Evolutionary conservation across 1,140 invertebrate genomes (phyloP).

Genomic region (Drosophila jambulina): DNA sequence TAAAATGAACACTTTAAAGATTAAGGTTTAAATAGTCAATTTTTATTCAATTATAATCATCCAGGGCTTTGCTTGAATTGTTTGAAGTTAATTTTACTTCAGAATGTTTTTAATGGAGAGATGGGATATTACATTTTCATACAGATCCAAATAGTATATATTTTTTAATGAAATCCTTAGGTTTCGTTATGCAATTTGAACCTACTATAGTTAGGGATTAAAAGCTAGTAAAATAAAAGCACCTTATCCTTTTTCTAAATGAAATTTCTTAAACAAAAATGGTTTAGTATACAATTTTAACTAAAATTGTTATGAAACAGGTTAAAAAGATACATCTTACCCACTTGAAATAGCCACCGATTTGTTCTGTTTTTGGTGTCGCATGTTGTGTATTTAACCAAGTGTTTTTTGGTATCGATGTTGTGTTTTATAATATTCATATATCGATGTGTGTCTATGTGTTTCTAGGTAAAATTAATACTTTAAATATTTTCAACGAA

Average conservation of each 20-base stretch:
- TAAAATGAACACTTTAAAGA: background rate
- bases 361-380: constrained; percentile 40
- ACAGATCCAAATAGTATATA: background rate
- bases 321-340: background rate
- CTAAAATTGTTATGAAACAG: too few relatives aligned
- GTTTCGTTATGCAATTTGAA: background rate
- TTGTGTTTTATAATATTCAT: constrained; percentile 35
- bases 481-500: background rate
- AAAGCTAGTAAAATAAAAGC: background rate
- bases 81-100: background rate
- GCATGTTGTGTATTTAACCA: constrained; percentile 53
- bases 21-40: background rate
- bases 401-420: constrained; percentile 26
- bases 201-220: background rate
- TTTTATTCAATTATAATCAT: background rate
- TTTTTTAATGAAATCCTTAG: background rate
- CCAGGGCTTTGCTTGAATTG: background rate
- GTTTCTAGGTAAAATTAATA: background rate
- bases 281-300: too few relatives aligned
- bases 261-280: too few relatives aligned
- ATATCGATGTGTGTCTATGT: constrained; percentile 10
- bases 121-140: too few relatives aligned
- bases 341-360: background rate
- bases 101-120: background rate
- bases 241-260: too few relatives aligned